A percentile compares a stretch with the other conserved stretches of the same genome.
Evolutionary conservation across 2,888 invertebrate species (phyloP).

Genomic region (Bombylius major): DNA sequence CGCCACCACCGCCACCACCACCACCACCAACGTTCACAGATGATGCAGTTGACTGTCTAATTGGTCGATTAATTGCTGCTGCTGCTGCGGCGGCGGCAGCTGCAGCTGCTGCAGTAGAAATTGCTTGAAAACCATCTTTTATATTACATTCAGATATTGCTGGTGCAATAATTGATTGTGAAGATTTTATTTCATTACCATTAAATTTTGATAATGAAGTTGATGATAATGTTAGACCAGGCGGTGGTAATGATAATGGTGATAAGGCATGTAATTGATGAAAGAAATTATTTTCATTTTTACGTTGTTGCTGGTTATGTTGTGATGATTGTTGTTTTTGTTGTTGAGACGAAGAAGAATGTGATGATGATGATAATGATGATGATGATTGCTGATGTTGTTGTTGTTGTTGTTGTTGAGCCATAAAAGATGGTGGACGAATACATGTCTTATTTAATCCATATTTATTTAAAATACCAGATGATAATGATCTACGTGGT

Average conservation of each 20-base stretch:
- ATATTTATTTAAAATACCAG: slow-evolving; percentile 11
- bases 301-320: not conserved
- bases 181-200: not conserved
- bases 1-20: too few relatives aligned
- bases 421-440: slow-evolving; percentile 9
- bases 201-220: not conserved
- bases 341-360: too few relatives aligned
- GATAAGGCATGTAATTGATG: slow-evolving; percentile 9
- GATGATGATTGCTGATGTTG: not conserved
- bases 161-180: not conserved
- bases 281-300: slow-evolving; percentile 4
- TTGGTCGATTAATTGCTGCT: not conserved
- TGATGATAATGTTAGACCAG: slow-evolving; percentile 1
- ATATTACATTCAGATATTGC: not conserved
- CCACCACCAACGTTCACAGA: too few relatives aligned
- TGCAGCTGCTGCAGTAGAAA: not conserved
- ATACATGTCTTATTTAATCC: slow-evolving; percentile 12
- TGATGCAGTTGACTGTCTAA: not conserved
- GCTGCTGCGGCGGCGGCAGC: not conserved
- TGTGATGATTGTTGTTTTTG: too few relatives aligned
- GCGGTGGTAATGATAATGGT: slow-evolving; percentile 5
- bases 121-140: not conserved
- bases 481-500: slow-evolving; percentile 3
- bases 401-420: not conserved
- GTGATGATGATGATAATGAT: too few relatives aligned